Evolutionary conservation across 2,888 invertebrate genomes (phyloP).

Genomic region (Chloroclystis v-ata): DNA sequence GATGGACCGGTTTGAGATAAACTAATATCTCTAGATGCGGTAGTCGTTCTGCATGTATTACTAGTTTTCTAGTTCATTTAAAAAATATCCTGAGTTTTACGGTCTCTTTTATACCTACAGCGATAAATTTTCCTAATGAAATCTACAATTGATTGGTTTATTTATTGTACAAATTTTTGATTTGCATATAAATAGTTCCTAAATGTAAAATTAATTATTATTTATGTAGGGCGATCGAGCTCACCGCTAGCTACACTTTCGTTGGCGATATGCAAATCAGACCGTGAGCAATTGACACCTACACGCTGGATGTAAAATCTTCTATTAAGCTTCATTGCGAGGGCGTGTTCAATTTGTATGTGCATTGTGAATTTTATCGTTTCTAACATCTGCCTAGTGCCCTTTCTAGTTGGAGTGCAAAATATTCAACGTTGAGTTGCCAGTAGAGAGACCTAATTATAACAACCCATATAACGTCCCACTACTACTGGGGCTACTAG

Average conservation of each 20-base stretch:
- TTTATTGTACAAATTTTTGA: constrained; percentile 22
- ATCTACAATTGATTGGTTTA: constrained; percentile 18
- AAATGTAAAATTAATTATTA: constrained; percentile 31
- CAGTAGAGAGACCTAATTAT: no score
- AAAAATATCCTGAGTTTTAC: constrained; percentile 34
- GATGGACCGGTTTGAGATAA: constrained; percentile 57
- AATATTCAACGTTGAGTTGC: no score
- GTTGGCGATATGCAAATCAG: constrained; percentile 69
- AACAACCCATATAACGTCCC: no score
- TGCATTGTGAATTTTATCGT: constrained; percentile 28
- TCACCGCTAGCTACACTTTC: constrained; percentile 67
- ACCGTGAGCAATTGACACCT: constrained; percentile 56
- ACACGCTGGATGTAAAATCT: constrained; percentile 43
- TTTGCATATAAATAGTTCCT: constrained; percentile 21
- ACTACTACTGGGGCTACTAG: no score
- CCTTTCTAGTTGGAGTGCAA: no score
- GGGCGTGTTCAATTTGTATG: constrained; percentile 41
- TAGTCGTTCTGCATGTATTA: constrained; percentile 46
- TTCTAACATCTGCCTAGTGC: constrained; percentile 32
- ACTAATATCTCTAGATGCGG: constrained; percentile 36
- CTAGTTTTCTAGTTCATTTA: constrained; percentile 42
- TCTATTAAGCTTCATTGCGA: constrained; percentile 44
- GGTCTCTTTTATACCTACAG: constrained; percentile 26
- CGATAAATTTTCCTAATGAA: constrained; percentile 23
- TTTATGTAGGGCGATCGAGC: constrained; percentile 52